A percentile compares a stretch with the other conserved stretches of the same genome.
Evolutionary conservation across 2,888 invertebrate species (phyloP).

Genomic region (Phlogophora meticulosa): DNA sequence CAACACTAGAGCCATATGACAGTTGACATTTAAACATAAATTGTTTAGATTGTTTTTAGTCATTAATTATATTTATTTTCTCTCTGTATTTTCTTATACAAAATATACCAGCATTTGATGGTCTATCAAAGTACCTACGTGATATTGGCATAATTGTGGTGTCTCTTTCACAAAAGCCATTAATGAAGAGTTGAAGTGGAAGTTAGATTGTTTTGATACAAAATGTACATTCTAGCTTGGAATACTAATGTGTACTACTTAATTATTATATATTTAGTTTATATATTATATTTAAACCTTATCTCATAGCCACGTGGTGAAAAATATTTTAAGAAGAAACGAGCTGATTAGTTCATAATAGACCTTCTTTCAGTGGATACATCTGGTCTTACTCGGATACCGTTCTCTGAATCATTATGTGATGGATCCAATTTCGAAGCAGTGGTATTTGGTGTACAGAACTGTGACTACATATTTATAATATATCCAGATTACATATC

Average conservation of each 20-base stretch:
- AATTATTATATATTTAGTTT: slow-evolving; percentile 41
- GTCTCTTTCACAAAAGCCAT: no score
- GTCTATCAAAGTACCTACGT: no score
- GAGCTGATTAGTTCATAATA: background rate
- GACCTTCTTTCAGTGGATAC: background rate
- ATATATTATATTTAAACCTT: slow-evolving; percentile 42
- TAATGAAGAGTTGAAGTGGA: no score
- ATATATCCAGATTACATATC: background rate
- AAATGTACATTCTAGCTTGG: slow-evolving; percentile 43
- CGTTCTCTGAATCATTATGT: slow-evolving; percentile 7
- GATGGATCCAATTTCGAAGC: slow-evolving; percentile 27
- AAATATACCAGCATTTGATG: no score
- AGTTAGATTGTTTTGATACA: slow-evolving; percentile 39
- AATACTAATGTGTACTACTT: slow-evolving; percentile 46
- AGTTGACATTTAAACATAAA: slow-evolving; percentile 39
- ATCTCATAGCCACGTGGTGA: slow-evolving; percentile 2
- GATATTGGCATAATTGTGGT: no score
- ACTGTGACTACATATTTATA: slow-evolving; percentile 10
- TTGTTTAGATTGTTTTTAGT: no score
- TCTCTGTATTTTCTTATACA: no score
- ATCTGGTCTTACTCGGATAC: slow-evolving; percentile 4
- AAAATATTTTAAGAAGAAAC: background rate
- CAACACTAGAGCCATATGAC: slow-evolving; percentile 27
- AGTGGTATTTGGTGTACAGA: slow-evolving; percentile 27
- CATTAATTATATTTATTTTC: no score